phyloP scores from a whole-genome alignment of 1,140 invertebrate genomes.

The Leguminivora glycinivorella region DNA sequence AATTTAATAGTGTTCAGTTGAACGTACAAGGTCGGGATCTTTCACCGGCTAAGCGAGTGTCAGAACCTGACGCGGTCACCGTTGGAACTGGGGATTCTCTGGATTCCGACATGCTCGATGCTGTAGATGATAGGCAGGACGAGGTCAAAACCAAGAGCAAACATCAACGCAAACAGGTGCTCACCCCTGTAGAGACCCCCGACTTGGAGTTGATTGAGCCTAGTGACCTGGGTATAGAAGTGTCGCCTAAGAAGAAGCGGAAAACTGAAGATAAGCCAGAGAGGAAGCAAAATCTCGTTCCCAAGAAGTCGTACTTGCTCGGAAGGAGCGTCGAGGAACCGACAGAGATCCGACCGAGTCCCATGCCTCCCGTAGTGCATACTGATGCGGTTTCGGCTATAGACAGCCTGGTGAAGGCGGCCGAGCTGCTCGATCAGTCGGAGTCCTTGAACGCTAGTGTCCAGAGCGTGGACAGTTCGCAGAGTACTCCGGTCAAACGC shows the following conservation, averaged over 20 bases:
- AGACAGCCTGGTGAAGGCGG: conserved; percentile 71
- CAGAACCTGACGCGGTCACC: conserved; percentile 44
- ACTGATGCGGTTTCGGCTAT: conserved; percentile 60
- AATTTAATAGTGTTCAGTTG: conserved; percentile 50
- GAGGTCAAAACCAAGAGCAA: conserved; percentile 65
- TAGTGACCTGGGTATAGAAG: conserved; percentile 58
- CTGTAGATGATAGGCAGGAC: conserved; percentile 58
- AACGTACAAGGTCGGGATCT: conserved; percentile 67
- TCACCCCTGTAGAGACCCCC: conserved; percentile 71
- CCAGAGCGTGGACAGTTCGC: conserved; percentile 37
- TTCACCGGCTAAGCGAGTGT: conserved; percentile 52
- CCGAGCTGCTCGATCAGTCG: conserved; percentile 66
- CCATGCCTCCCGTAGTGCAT: conserved; percentile 38
- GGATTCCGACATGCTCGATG: conserved; percentile 61
- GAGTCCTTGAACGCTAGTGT: conserved; percentile 50
- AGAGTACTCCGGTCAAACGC: conserved; percentile 61
- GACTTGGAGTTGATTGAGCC: conserved; percentile 75
- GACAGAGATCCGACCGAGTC: background rate
- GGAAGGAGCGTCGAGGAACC: conserved; percentile 45
- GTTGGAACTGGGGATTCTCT: conserved; percentile 58
- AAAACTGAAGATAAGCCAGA: conserved; percentile 60
- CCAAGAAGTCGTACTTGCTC: conserved; percentile 69
- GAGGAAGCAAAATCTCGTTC: conserved; percentile 58
- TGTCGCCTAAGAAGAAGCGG: conserved; percentile 66
- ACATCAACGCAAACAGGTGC: conserved; percentile 77